A percentile compares a stretch with the other conserved stretches of the same genome.
phyloP scores from a whole-genome alignment of 2,888 invertebrate genomes.

The Stegana nigrithorax region DNA sequence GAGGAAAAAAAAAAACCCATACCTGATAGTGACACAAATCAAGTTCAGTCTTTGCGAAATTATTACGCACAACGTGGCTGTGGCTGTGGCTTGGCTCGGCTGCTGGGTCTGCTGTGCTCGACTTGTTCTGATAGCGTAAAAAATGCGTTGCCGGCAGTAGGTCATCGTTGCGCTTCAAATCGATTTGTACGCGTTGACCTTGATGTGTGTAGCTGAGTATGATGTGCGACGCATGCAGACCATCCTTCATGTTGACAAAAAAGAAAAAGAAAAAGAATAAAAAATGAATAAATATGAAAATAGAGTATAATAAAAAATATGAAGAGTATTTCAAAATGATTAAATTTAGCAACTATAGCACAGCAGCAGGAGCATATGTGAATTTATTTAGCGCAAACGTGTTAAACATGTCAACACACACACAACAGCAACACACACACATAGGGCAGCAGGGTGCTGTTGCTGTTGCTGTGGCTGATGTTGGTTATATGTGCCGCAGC shows the following conservation, averaged over 20 bases:
- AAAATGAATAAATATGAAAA: too few species aligned
- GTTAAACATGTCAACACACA: neutral
- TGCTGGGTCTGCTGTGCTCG: conserved; percentile 35
- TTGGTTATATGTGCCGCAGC: neutral
- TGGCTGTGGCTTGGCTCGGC: neutral
- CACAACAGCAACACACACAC: neutral
- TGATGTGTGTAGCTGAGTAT: conserved; percentile 77
- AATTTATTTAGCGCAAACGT: too few species aligned
- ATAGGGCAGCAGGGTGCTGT: neutral
- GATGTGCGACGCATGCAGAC: conserved; percentile 63
- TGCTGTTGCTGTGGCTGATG: neutral
- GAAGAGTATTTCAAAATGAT: too few species aligned
- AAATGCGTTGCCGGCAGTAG: conserved; percentile 67
- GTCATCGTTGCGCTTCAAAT: conserved; percentile 64
- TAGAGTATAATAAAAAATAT: too few species aligned
- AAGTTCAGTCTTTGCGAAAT: conserved; percentile 68
- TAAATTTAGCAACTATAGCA: too few species aligned
- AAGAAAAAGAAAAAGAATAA: neutral
- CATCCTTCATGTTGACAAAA: conserved; percentile 52
- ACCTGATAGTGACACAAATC: conserved; percentile 69
- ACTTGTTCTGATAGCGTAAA: conserved; percentile 65
- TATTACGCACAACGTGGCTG: conserved; percentile 56
- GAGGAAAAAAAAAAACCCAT: conserved; percentile 30
- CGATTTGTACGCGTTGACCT: conserved; percentile 69
- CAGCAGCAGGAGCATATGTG: too few species aligned